Conservation (phyloP, 2,113 vertebrate species). For the Pao palembangensis region DNA sequence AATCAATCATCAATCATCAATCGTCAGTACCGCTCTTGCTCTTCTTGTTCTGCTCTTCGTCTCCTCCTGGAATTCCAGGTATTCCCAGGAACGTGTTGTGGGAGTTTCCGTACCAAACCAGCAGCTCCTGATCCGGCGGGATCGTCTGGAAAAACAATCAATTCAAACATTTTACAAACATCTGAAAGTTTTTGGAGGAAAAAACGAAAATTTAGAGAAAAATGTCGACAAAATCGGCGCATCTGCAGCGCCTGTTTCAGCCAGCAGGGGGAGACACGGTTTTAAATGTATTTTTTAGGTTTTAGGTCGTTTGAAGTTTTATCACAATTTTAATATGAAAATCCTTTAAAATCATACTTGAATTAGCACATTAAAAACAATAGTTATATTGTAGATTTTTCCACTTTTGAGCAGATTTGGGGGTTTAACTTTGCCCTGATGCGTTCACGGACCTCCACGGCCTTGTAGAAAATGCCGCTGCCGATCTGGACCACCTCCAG, state of each 20-base stretch:
- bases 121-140: slow-evolving; percentile 93
- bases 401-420: too few species aligned
- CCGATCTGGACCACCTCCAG: slow-evolving; percentile 95
- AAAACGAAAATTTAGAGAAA: too few species aligned
- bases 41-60: slow-evolving; percentile 92
- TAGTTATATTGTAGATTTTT: too few species aligned
- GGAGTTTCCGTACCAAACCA: slow-evolving; percentile 96
- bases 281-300: neutral
- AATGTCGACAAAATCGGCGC: neutral
- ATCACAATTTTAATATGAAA: too few species aligned
- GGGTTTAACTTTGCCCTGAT: neutral
- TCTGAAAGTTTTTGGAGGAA: too few species aligned
- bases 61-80: slow-evolving; percentile 88
- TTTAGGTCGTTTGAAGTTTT: too few species aligned
- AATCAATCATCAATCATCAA: neutral
- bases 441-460: slow-evolving; percentile 82
- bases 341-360: too few species aligned
- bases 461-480: slow-evolving; percentile 97
- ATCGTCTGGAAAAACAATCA: slow-evolving; percentile 79
- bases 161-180: too few species aligned
- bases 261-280: slow-evolving; percentile 39
- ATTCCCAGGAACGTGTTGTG: slow-evolving; percentile 97
- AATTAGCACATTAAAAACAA: too few species aligned
- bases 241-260: neutral
- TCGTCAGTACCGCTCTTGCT: slow-evolving; percentile 81